phyloP scores from a whole-genome alignment of 2,888 invertebrate genomes.

The Hymenopus coronatus region DNA sequence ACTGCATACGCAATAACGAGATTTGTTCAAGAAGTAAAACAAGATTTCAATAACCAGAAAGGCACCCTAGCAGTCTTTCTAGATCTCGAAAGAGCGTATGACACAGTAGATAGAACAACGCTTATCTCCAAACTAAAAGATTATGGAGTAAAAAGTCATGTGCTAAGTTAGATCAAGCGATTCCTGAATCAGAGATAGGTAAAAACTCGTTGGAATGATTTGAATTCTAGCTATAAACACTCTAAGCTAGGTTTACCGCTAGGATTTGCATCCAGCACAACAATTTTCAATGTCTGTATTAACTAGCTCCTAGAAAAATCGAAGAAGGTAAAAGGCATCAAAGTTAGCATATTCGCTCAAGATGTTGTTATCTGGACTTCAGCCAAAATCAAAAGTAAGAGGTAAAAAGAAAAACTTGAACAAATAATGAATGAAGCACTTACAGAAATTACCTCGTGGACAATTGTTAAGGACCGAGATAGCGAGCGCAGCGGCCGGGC shows the following conservation, averaged over 20 bases:
- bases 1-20: background rate
- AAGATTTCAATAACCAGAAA: background rate
- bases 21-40: background rate
- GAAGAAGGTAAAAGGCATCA: background rate
- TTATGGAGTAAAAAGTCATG: background rate
- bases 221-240: background rate
- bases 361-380: background rate
- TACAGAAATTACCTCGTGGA: background rate
- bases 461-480: too few relatives aligned
- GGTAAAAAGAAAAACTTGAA: background rate
- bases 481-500: too few relatives aligned
- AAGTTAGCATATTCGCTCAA: background rate
- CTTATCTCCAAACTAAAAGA: background rate
- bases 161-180: background rate
- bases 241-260: background rate
- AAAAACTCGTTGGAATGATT: background rate
- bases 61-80: background rate
- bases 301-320: background rate
- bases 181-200: background rate
- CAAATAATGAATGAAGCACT: background rate
- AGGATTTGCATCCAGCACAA: too few relatives aligned
- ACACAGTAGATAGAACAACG: background rate
- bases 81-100: background rate
- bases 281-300: background rate
- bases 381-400: background rate